Percentiles rank a stretch among this genome's conserved stretches.
Evolutionary conservation across 2,113 vertebrate species (phyloP).

Genomic region (Erythrolamprus reginae): DNA sequence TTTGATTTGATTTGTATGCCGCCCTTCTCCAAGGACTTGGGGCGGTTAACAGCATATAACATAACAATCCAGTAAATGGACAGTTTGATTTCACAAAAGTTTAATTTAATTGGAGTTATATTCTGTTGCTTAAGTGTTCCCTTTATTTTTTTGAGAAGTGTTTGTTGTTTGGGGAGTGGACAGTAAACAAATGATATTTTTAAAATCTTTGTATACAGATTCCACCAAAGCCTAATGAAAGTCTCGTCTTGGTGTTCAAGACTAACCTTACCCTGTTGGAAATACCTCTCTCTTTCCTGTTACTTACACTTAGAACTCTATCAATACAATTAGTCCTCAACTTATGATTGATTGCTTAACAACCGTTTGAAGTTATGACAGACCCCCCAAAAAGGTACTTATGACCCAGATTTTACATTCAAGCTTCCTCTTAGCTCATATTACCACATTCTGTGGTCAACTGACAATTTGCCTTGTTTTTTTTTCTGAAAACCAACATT

Average conservation of each 20-base stretch:
- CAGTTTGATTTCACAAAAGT: no score
- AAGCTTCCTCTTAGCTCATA: background rate
- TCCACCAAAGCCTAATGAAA: background rate
- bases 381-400: background rate
- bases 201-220: background rate
- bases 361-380: background rate
- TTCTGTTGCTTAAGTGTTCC: no score
- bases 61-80: no score
- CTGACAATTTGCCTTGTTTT: background rate
- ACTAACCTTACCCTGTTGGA: background rate
- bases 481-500: background rate
- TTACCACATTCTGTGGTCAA: background rate
- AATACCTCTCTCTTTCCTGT: background rate
- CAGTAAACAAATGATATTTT: background rate
- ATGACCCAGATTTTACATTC: background rate
- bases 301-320: background rate
- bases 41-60: no score
- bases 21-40: no score
- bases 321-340: background rate
- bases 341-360: background rate
- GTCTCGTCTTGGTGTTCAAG: background rate
- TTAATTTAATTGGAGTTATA: no score
- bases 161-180: no score
- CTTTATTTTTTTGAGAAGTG: no score
- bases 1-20: no score